Evolutionary conservation across 2,888 invertebrate genomes (phyloP).

Genomic region (Schrankia costaestrigalis): DNA sequence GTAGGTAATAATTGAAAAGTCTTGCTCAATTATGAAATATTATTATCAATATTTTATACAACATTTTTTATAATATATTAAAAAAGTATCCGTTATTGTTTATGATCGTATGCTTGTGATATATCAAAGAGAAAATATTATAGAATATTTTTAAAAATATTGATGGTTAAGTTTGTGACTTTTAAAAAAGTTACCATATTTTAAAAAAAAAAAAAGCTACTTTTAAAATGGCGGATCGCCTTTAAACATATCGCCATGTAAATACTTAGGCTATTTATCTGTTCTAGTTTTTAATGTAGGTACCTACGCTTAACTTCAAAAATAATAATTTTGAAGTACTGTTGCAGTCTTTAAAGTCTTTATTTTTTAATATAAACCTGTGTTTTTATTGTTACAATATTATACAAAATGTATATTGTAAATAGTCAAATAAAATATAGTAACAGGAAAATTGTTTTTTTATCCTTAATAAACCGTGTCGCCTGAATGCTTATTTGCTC

Average conservation of each 20-base stretch:
- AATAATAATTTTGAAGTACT: constrained; percentile 1
- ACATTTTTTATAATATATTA: constrained; percentile 17
- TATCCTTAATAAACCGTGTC: constrained; percentile 7
- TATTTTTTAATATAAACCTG: constrained; percentile 7
- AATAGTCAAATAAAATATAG: constrained; percentile 28
- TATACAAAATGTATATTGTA: constrained; percentile 26
- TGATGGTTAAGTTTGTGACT: constrained; percentile 8
- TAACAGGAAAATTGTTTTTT: constrained; percentile 6
- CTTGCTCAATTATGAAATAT: neutral
- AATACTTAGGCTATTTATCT: constrained; percentile 17
- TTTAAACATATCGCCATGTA: constrained; percentile 18
- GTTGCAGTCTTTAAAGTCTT: constrained; percentile 5
- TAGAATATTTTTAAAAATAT: constrained; percentile 3
- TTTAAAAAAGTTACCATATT: constrained; percentile 18
- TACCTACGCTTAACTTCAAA: constrained; percentile 8
- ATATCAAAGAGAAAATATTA: too few relatives aligned
- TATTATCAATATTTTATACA: too few relatives aligned
- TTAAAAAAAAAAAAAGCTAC: constrained; percentile 5
- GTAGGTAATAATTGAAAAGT: neutral
- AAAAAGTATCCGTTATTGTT: too few relatives aligned
- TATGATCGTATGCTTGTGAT: too few relatives aligned
- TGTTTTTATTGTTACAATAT: constrained; percentile 12
- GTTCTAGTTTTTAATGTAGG: constrained; percentile 7
- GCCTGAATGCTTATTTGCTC: neutral
- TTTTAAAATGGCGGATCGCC: neutral